Evolutionary conservation across 2,888 invertebrate species (phyloP), one percentile per base, ranked within the genome.

Genomic region (Dynastes hyllus): DNA sequence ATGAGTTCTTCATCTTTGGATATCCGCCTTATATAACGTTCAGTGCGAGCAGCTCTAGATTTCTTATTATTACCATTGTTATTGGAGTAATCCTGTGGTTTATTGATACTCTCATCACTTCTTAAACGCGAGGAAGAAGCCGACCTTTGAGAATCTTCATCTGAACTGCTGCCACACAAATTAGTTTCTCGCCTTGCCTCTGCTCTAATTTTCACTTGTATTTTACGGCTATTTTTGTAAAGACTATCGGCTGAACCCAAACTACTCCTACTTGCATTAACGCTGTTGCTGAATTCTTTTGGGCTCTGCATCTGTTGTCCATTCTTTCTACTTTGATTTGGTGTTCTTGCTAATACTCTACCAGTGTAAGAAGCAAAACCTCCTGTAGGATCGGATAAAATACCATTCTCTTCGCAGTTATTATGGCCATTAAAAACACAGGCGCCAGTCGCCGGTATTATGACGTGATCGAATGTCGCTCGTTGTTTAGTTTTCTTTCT

Each of bases 11-110:
- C 94, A 82, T 94, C 95, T 79, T 93, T 91, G 13, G 94, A 94
- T 82, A 95, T 88, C 77, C 96, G 91, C 85, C 94, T 94, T 78
- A 94, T 93, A 85, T 95, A 95, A 77, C 96, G 91, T 87, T 96
- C 96, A 76, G 95, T 96, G 84, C 96, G 91, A 0, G 95, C 95
- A 32, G 93, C 92, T 77, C 95, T 90, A 40, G 94, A 93, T 84
- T 92, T 91, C 83, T 93, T 92, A 85, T 91, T 94, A 58, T 91
- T 88, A 0, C 92, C 91, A n/a, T 53, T 53, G 16, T 58, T 55
- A n/a, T 16, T 58, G 8, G 55, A 58, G 78, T 91, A 91, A 79
- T 91, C 92, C 22, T 83, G 81, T 0, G 76, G 78, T 61, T 83
- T 84, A 85, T 92, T 92, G 77, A 93, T 89, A 80, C 93, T 93